Conservation (phyloP, 2,797 vertebrate genomes). For the Echiichthys vipera region DNA sequence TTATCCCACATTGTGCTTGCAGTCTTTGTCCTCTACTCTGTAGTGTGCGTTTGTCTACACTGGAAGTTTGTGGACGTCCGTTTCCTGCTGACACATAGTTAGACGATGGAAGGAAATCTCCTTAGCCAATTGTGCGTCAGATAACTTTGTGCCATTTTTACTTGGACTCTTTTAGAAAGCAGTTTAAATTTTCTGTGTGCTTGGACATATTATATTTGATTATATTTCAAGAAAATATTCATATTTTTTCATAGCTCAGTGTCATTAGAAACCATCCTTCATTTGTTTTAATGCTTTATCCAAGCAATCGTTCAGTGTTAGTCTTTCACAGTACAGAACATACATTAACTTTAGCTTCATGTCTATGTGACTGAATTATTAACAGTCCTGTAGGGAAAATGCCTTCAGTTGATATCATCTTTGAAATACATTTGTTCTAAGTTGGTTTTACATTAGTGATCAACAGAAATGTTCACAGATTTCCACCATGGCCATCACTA, state of each 20-base stretch:
- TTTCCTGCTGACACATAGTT: constrained; percentile 12
- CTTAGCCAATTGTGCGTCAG: not conserved
- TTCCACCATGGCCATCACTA: not conserved
- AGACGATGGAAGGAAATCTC: not conserved
- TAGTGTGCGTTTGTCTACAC: not conserved
- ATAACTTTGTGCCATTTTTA: not conserved
- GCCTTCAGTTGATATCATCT: not conserved
- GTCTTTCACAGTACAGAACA: not conserved
- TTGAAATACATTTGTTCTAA: not conserved
- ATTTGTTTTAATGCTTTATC: not conserved
- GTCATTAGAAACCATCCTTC: not conserved
- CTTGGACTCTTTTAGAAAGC: no score
- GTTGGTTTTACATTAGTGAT: not conserved
- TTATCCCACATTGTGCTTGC: not conserved
- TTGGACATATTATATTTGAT: no score
- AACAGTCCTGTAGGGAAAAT: not conserved
- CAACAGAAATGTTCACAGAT: not conserved
- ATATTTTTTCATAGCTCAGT: not conserved
- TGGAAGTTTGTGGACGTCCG: not conserved
- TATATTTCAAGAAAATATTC: no score
- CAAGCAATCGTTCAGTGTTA: not conserved
- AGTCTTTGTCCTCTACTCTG: not conserved
- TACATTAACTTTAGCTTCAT: not conserved
- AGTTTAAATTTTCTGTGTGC: no score
- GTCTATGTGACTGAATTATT: not conserved